These are phyloP conservation scores for Drosophila leontia DNA, from an alignment of 1,140 invertebrate genomes.

Conservation along the genomic window DNA sequence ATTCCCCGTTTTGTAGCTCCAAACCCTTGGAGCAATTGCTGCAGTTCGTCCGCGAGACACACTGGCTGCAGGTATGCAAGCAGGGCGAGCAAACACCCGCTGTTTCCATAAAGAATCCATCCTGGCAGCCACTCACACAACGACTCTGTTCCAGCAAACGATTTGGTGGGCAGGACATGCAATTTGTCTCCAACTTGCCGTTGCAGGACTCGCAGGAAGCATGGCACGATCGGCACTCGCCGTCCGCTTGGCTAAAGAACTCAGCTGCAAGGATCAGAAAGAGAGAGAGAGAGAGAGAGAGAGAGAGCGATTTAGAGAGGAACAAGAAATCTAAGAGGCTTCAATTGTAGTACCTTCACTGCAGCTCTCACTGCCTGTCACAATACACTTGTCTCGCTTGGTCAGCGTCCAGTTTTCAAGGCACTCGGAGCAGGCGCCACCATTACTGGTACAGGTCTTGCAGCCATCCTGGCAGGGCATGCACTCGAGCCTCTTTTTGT, in stretches of 20 bases:
- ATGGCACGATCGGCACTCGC: slow-evolving; percentile 90
- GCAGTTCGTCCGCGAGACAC: slow-evolving; percentile 91
- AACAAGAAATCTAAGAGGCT: neutral
- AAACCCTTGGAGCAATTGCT: slow-evolving; percentile 90
- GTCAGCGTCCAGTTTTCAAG: slow-evolving; percentile 89
- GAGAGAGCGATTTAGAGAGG: neutral
- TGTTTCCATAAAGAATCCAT: slow-evolving; percentile 89
- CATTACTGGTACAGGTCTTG: slow-evolving; percentile 88
- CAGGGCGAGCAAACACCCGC: slow-evolving; percentile 90
- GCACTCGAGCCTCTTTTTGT: slow-evolving; percentile 91
- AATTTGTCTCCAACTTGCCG: slow-evolving; percentile 90
- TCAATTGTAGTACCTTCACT: slow-evolving; percentile 84
- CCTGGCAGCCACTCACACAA: slow-evolving; percentile 90
- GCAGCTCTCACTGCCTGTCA: slow-evolving; percentile 88
- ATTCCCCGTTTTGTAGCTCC: slow-evolving; percentile 91
- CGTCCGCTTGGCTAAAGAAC: slow-evolving; percentile 87
- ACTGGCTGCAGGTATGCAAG: slow-evolving; percentile 91
- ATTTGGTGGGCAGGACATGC: slow-evolving; percentile 91
- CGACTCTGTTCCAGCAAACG: slow-evolving; percentile 89
- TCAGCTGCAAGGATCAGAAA: slow-evolving; percentile 86
- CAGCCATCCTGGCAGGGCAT: slow-evolving; percentile 90
- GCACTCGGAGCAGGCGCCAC: slow-evolving; percentile 89
- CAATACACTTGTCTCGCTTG: slow-evolving; percentile 89
- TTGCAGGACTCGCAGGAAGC: slow-evolving; percentile 92
- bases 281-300: too few relatives aligned